A percentile compares a stretch with the other conserved stretches of the same genome.
Conservation (phyloP, 2,888 invertebrate species). For the Ophion costatus region DNA sequence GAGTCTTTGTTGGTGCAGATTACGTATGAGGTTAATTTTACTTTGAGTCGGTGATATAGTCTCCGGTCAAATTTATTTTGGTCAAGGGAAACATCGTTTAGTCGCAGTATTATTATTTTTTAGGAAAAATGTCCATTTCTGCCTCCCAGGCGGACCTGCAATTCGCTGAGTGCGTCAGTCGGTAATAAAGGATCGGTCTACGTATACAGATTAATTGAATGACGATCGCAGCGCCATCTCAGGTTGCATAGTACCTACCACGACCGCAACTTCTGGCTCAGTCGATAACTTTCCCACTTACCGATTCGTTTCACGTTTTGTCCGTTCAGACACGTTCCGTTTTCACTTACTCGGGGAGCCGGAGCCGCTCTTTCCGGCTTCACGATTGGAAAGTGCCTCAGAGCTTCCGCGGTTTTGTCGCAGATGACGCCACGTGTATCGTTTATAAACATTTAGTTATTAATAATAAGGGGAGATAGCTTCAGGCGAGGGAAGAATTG, state of each 20-base stretch:
- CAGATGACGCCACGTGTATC: conserved; percentile 41
- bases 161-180: background rate
- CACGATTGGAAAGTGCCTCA: background rate
- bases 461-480: background rate
- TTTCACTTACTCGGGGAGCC: background rate
- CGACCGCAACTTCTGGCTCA: conserved; percentile 18
- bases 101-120: background rate
- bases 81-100: background rate
- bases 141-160: background rate
- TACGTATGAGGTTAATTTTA: background rate
- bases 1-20: background rate
- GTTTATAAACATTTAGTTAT: background rate
- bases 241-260: background rate
- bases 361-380: background rate
- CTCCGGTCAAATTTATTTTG: background rate
- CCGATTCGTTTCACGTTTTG: background rate
- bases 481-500: background rate
- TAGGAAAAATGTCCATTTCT: background rate
- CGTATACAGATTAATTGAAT: background rate
- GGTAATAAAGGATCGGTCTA: background rate
- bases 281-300: background rate
- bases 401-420: conserved; percentile 13
- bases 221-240: background rate
- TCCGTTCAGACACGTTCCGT: background rate
- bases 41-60: background rate